Percentiles rank a stretch among this genome's conserved stretches.
phyloP scores from a whole-genome alignment of 2,113 vertebrate species.

The Chlorodrepanis virens region DNA sequence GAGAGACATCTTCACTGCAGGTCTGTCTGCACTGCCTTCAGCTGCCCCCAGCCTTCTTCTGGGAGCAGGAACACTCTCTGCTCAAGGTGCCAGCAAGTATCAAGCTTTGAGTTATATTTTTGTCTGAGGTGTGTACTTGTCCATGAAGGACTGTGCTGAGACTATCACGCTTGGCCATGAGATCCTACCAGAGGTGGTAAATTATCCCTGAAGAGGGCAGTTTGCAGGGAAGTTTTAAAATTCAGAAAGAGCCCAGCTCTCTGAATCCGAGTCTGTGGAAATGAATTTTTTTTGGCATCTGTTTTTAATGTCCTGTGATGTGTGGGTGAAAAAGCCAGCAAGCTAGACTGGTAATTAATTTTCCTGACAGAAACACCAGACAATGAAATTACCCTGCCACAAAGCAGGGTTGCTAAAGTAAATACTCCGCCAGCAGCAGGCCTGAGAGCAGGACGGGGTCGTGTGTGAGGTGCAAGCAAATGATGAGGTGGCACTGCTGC shows the following conservation, averaged over 20 bases:
- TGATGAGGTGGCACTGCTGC: not conserved
- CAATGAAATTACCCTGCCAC: constrained; percentile 68
- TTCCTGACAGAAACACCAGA: constrained; percentile 68
- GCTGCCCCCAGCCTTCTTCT: not conserved
- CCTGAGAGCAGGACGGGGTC: not conserved
- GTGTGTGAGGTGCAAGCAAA: constrained; percentile 8
- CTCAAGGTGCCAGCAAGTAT: not conserved
- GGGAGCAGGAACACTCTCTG: not conserved
- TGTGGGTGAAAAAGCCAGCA: constrained; percentile 50
- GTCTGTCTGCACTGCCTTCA: not conserved
- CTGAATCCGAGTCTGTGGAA: not conserved
- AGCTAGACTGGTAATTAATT: constrained; percentile 68
- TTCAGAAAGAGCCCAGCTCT: not conserved
- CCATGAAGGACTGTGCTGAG: not conserved
- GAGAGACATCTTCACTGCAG: not conserved
- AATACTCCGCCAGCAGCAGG: constrained; percentile 47
- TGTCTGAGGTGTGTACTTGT: not conserved
- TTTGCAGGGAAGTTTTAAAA: constrained; percentile 2
- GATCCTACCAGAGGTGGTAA: not conserved
- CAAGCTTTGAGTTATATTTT: not conserved
- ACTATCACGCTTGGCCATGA: not conserved
- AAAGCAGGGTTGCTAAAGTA: constrained; percentile 57
- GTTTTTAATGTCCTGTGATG: constrained; percentile 58
- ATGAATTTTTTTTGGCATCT: constrained; percentile 47
- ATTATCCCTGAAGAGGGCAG: not conserved